Evolutionary conservation across 2,888 invertebrate genomes (phyloP).

Genomic region (Lepidocyrtinus sp.): DNA sequence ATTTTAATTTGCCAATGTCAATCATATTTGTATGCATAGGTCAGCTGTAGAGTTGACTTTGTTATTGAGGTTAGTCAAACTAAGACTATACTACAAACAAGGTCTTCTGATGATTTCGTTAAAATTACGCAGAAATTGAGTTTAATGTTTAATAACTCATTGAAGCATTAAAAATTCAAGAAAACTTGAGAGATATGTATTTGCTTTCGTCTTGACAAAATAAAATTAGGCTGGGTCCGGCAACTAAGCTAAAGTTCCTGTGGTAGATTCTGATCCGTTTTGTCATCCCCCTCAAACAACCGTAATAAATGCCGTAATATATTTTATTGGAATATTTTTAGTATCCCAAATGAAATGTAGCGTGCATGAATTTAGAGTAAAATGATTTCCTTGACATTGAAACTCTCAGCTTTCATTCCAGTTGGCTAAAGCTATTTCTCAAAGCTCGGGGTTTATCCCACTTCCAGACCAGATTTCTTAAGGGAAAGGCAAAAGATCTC

Average conservation of each 20-base stretch:
- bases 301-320: neutral
- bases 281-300: neutral
- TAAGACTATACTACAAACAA: neutral
- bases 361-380: neutral
- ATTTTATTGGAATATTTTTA: neutral
- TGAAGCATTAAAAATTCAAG: neutral
- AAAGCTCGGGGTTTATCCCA: neutral
- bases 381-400: constrained; percentile 5
- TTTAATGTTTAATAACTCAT: neutral
- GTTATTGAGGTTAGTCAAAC: neutral
- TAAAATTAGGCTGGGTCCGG: neutral
- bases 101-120: neutral
- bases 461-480: neutral
- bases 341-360: neutral
- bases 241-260: neutral
- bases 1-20: neutral
- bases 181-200: neutral
- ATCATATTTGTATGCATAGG: neutral
- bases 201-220: neutral
- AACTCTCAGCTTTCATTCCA: constrained; percentile 4
- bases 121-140: neutral
- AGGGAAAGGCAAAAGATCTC: neutral
- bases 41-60: neutral
- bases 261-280: neutral
- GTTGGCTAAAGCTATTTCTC: neutral